Conservation (phyloP, 2,888 invertebrate genomes). For the Oegoconia quadripuncta region DNA sequence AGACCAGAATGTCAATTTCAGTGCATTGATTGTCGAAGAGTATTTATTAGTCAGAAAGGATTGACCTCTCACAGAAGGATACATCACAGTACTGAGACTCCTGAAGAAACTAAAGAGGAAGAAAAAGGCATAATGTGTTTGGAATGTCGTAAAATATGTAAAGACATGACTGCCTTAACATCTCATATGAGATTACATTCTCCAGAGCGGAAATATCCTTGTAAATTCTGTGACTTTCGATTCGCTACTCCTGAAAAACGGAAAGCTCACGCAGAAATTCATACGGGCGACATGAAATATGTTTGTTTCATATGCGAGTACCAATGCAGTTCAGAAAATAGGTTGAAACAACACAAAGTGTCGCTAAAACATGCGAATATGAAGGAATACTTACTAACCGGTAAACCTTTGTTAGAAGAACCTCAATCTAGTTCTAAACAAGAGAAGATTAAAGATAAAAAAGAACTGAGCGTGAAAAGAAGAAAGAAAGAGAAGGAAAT, state of each 20-base stretch:
- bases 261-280: conserved; percentile 59
- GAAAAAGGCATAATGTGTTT: conserved; percentile 61
- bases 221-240: conserved; percentile 69
- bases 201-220: conserved; percentile 59
- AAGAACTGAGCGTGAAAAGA: conserved; percentile 31
- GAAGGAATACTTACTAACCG: conserved; percentile 59
- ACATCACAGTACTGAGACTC: conserved; percentile 49
- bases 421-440: conserved; percentile 40
- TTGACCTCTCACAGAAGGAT: conserved; percentile 60
- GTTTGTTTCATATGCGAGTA: conserved; percentile 73
- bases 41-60: conserved; percentile 62
- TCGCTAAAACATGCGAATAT: conserved; percentile 63
- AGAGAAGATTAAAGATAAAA: conserved; percentile 34
- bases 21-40: conserved; percentile 61
- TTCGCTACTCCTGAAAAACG: conserved; percentile 64
- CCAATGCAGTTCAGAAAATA: conserved; percentile 64
- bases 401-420: conserved; percentile 45
- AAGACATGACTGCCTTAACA: conserved; percentile 54
- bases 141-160: conserved; percentile 67
- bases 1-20: conserved; percentile 57
- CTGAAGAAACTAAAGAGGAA: conserved; percentile 41
- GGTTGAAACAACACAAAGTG: conserved; percentile 58
- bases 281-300: conserved; percentile 70
- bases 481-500: conserved; percentile 19
- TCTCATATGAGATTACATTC: conserved; percentile 69